Base-by-base conservation (phyloP, 1,140 invertebrate species). In the Agraylea sexmaculata region DNA sequence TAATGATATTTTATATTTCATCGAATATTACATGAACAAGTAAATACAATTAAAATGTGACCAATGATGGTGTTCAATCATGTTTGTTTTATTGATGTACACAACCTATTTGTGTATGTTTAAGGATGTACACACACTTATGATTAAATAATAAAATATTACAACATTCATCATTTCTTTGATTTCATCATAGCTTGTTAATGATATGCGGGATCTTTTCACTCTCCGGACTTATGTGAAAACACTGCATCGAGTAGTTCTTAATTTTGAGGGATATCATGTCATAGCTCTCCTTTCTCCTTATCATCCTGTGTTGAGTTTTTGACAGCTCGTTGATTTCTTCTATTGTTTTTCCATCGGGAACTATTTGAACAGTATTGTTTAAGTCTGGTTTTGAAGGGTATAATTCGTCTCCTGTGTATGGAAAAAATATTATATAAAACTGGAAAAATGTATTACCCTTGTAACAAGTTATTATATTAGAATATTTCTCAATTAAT, bases 391-490 rank as follows among this genome's bases (percentile, higher is more conserved):
- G 47, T 53, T 50, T 49, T 50, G 53, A 40, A 42, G 60, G 57
- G 38, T 62, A 64, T 5, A 59, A 49, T 27, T 62, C 50, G 45
- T 64, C 60, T 49, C 60, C 61, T 64, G 52, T 16, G 59, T 59
- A 16, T 21, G 37, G 23, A 37, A 36, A 25, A 25, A 25, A 8
- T 25, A 25, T 25, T 8, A 25, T 25, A 25, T 25, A 25, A 25
- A 25, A 25, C n/a, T 8, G 8, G n/a, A n/a, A n/a, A n/a, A n/a
- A n/a, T n/a, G n/a, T n/a, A n/a, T n/a, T n/a, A n/a, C n/a, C n/a
- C n/a, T n/a, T n/a, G n/a, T n/a, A n/a, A n/a, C n/a, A n/a, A n/a
- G n/a, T n/a, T n/a, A n/a, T n/a, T n/a, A n/a, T n/a, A n/a, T n/a
- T n/a, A n/a, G 7, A 25, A 8, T 25, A 25, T 25, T 8, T 25